These are phyloP conservation scores for Dipodomys ordii DNA, from an alignment of 2,113 vertebrate species.

Conservation along the genomic window DNA sequence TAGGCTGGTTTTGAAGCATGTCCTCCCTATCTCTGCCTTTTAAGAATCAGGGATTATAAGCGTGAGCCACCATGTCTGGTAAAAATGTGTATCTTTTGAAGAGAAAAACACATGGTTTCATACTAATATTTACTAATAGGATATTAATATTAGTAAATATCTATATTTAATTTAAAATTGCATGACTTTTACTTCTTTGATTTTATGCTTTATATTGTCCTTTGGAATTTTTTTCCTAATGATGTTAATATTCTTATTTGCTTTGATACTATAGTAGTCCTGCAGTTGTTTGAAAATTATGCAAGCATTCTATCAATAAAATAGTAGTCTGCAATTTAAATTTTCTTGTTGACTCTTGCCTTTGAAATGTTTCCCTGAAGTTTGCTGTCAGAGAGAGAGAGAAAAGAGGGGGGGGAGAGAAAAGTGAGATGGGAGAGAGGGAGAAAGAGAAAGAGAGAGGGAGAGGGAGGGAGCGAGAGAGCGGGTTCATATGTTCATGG, in stretches of 20 bases:
- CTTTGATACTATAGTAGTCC: neutral
- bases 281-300: conserved; percentile 12
- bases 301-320: neutral
- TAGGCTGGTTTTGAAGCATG: too few species aligned
- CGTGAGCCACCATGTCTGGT: neutral
- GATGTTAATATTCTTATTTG: conserved; percentile 11
- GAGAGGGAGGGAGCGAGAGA: too few species aligned
- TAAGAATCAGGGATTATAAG: too few species aligned
- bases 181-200: neutral
- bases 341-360: neutral
- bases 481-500: too few species aligned
- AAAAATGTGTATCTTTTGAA: neutral
- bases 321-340: neutral
- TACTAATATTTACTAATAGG: neutral
- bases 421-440: too few species aligned
- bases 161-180: neutral
- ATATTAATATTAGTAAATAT: too few species aligned
- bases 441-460: too few species aligned
- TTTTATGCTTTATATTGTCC: neutral
- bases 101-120: neutral
- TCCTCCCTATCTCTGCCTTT: too few species aligned
- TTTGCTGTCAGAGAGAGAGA: conserved; percentile 4
- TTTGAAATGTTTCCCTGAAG: conserved; percentile 15
- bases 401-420: too few species aligned
- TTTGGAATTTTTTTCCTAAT: conserved; percentile 34